Evolutionary conservation across 2,113 vertebrate species (phyloP).

Genomic region (Calidris pygmaea): DNA sequence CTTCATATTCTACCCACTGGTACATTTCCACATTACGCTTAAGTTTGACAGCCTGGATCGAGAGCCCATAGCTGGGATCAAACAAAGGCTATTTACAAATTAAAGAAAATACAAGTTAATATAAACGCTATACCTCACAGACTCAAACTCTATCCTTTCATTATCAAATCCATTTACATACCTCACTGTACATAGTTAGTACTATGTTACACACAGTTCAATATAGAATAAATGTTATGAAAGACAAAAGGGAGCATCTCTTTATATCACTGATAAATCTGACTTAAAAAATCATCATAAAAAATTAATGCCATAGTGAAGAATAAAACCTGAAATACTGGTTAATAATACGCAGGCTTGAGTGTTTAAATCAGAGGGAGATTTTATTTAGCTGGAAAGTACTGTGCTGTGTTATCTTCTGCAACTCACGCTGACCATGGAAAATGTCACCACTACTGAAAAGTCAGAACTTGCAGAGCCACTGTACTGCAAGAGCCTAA

Average conservation of each 20-base stretch:
- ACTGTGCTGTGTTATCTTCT: background rate
- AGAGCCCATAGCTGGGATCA: slow-evolving; percentile 92
- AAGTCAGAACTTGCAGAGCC: background rate
- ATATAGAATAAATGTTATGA: background rate
- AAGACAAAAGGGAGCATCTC: background rate
- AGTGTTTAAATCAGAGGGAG: background rate
- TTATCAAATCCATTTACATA: background rate
- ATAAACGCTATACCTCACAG: background rate
- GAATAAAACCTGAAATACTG: background rate
- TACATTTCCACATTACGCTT: slow-evolving; percentile 95
- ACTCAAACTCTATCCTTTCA: background rate
- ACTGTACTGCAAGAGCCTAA: background rate
- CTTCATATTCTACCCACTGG: slow-evolving; percentile 93
- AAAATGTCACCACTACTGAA: background rate
- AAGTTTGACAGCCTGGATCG: slow-evolving; percentile 89
- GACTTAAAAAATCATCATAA: background rate
- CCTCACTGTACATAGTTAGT: background rate
- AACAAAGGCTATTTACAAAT: slow-evolving; percentile 81
- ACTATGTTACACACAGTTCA: background rate
- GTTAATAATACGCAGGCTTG: background rate
- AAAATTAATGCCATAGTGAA: background rate
- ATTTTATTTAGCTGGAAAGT: background rate
- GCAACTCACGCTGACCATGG: background rate
- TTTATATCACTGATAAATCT: background rate
- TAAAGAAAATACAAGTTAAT: background rate